phyloP scores from a whole-genome alignment of 35 echinoderm and acorn worm genomes.

The Strongylocentrotus purpuratus region DNA sequence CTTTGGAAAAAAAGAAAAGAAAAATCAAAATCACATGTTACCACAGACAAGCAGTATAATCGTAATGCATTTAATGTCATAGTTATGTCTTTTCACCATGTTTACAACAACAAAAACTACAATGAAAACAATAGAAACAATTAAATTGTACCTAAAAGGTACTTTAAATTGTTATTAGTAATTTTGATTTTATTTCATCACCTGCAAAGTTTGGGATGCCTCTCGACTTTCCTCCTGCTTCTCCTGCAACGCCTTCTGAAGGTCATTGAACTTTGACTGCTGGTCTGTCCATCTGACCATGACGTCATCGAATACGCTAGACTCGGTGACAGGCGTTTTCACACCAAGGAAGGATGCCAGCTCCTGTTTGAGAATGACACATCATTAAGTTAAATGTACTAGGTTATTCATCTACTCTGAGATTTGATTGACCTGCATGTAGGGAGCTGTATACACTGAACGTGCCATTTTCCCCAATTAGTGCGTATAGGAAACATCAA shows the following conservation, averaged over 20 bases:
- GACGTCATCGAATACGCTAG: not conserved
- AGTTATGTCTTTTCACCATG: not conserved
- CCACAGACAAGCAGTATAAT: too few relatives aligned
- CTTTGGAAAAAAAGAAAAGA: too few relatives aligned
- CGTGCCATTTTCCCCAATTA: too few relatives aligned
- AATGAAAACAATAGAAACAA: too few relatives aligned
- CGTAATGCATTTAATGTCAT: too few relatives aligned
- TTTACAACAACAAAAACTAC: not conserved
- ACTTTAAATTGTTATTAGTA: too few relatives aligned
- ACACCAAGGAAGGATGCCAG: not conserved
- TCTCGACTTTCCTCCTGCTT: not conserved
- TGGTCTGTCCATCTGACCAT: not conserved
- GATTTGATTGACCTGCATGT: too few relatives aligned
- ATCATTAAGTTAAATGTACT: too few relatives aligned
- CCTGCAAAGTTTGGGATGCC: not conserved
- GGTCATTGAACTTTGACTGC: not conserved
- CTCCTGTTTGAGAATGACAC: not conserved
- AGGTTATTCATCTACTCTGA: too few relatives aligned
- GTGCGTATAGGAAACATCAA: too few relatives aligned
- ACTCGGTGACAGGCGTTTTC: not conserved
- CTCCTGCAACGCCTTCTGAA: not conserved
- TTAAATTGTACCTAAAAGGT: not conserved
- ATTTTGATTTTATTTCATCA: not conserved
- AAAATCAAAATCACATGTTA: too few relatives aligned
- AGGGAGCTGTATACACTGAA: too few relatives aligned